These are phyloP conservation scores for Netelia melanura DNA, from an alignment of 2,888 invertebrate genomes.

Conservation along the genomic window DNA sequence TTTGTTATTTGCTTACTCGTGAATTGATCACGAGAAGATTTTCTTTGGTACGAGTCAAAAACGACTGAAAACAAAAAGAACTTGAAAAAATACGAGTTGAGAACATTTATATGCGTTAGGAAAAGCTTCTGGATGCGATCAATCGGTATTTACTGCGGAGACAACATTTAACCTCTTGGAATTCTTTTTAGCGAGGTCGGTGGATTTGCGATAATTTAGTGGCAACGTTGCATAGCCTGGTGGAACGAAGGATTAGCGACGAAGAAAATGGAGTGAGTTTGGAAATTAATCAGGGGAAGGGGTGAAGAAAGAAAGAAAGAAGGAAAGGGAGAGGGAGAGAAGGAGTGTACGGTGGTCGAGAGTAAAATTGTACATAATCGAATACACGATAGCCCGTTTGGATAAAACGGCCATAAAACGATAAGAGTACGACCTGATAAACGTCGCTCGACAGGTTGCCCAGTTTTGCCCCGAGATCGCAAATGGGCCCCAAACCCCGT, in stretches of 20 bases:
- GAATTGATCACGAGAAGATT: no score
- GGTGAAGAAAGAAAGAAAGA: neutral
- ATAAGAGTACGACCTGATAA: conserved; percentile 45
- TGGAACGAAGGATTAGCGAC: neutral
- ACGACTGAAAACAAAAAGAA: no score
- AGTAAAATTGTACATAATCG: conserved; percentile 54
- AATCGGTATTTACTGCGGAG: no score
- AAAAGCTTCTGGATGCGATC: no score
- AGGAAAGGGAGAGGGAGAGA: neutral
- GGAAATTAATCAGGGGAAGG: conserved; percentile 19
- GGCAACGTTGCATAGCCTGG: neutral
- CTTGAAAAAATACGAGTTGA: no score
- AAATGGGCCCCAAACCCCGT: conserved; percentile 37
- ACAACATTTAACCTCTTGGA: neutral
- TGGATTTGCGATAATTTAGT: conserved; percentile 3
- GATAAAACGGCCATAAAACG: conserved; percentile 52
- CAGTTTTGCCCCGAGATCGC: conserved; percentile 38
- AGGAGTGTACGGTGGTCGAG: conserved; percentile 9
- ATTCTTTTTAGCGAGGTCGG: neutral
- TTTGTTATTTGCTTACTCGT: no score
- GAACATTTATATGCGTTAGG: no score
- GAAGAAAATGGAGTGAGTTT: conserved; percentile 21
- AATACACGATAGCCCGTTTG: conserved; percentile 51
- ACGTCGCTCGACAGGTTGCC: conserved; percentile 48
- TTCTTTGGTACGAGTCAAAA: no score